Conservation (phyloP, 1,140 invertebrate genomes). For the Potamilus streckersoni region DNA sequence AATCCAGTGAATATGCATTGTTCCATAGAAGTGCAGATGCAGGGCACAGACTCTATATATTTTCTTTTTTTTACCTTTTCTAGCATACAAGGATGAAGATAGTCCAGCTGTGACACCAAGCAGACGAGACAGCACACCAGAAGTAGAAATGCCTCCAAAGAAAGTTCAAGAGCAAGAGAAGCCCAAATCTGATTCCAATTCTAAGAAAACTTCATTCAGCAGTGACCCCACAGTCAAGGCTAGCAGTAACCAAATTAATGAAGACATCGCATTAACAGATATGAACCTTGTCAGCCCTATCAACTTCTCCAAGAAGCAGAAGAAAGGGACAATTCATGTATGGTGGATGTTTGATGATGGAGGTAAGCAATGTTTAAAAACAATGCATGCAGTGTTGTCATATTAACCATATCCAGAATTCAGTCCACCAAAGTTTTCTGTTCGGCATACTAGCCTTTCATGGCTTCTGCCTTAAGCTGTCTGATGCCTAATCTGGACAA, state of each 20-base stretch:
- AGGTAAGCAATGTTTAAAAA: constrained; percentile 53
- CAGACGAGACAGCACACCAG: constrained; percentile 17
- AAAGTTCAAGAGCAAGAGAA: constrained; percentile 13
- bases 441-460: too few species aligned
- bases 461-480: too few species aligned
- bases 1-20: too few species aligned
- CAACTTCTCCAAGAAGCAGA: constrained; percentile 72
- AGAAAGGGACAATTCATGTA: constrained; percentile 85
- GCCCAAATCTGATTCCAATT: constrained; percentile 15
- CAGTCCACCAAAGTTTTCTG: too few species aligned
- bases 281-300: background rate
- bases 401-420: background rate
- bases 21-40: too few species aligned
- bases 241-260: background rate
- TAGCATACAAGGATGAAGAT: constrained; percentile 22
- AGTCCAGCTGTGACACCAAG: constrained; percentile 19
- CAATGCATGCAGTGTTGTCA: background rate
- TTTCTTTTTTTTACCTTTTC: background rate
- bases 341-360: constrained; percentile 99
- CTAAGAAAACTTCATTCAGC: background rate
- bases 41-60: background rate
- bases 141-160: constrained; percentile 15
- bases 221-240: constrained; percentile 18
- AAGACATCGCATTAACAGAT: too few species aligned
- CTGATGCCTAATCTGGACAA: too few species aligned